A percentile compares a stretch with the other conserved stretches of the same genome.
phyloP scores from a whole-genome alignment of 2,888 invertebrate species.

The Pimpla rufipes region DNA sequence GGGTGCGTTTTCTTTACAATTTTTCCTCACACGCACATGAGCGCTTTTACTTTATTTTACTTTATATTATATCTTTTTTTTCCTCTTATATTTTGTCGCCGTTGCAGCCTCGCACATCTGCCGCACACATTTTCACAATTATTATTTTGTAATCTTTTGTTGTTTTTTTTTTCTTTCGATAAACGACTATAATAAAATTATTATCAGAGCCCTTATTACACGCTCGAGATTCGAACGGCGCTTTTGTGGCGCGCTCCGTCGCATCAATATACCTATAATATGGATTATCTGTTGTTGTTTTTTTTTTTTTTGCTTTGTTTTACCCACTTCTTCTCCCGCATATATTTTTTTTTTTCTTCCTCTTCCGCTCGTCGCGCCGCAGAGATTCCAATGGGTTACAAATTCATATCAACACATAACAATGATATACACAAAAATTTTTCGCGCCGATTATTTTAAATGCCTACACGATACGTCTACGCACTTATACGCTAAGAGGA shows the following conservation, averaged over 20 bases:
- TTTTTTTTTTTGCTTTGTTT: constrained; percentile 24
- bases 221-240: constrained; percentile 60
- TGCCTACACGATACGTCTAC: constrained; percentile 52
- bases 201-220: constrained; percentile 55
- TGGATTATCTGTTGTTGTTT: constrained; percentile 53
- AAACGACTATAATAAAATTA: constrained; percentile 60
- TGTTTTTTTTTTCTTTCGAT: constrained; percentile 18
- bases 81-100: constrained; percentile 17
- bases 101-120: constrained; percentile 31
- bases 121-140: constrained; percentile 37
- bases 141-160: too few relatives aligned
- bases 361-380: constrained; percentile 59
- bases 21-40: constrained; percentile 35
- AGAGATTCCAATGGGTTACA: constrained; percentile 67
- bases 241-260: constrained; percentile 35
- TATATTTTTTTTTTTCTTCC: constrained; percentile 10
- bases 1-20: constrained; percentile 31
- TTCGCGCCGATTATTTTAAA: constrained; percentile 50
- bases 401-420: constrained; percentile 66
- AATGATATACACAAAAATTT: constrained; percentile 61
- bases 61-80: constrained; percentile 10
- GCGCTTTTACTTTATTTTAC: constrained; percentile 1
- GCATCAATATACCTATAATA: constrained; percentile 49
- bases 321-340: constrained; percentile 15
- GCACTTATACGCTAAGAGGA: constrained; percentile 44